phyloP scores from a whole-genome alignment of 2,797 vertebrate genomes.

The Anabacerthia variegaticeps region DNA sequence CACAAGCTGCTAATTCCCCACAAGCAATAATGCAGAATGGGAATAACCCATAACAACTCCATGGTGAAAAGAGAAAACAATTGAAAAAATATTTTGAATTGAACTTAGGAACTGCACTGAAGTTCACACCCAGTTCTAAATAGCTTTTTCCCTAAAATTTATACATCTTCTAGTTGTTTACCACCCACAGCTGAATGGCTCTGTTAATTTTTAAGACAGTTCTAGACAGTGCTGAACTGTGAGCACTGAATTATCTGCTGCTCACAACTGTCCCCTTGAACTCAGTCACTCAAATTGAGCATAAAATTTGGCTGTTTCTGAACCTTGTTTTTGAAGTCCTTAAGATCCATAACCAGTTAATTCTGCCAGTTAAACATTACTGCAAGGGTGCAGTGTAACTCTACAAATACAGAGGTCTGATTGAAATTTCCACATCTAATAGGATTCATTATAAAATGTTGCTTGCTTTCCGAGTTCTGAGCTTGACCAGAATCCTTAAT shows the following conservation, averaged over 20 bases:
- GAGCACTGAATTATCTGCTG: neutral
- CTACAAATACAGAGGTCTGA: neutral
- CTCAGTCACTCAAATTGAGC: neutral
- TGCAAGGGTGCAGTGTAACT: neutral
- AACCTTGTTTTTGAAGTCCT: neutral
- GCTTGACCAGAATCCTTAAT: neutral
- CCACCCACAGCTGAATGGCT: neutral
- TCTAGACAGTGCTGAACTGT: neutral
- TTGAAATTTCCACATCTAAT: conserved; percentile 2
- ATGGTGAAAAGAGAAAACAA: neutral
- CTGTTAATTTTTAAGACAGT: neutral
- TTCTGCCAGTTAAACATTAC: neutral
- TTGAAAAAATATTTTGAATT: neutral
- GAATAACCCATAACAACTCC: neutral
- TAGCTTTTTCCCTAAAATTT: neutral
- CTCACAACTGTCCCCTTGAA: neutral
- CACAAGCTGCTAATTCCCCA: neutral
- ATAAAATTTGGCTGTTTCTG: neutral
- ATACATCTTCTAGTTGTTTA: neutral
- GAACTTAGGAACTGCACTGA: neutral
- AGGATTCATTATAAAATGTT: neutral
- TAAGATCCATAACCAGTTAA: neutral
- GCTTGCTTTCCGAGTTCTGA: neutral
- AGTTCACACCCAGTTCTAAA: neutral
- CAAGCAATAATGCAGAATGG: neutral